Conservation (phyloP, 2,113 vertebrate genomes). For the Philantomba maxwellii region DNA sequence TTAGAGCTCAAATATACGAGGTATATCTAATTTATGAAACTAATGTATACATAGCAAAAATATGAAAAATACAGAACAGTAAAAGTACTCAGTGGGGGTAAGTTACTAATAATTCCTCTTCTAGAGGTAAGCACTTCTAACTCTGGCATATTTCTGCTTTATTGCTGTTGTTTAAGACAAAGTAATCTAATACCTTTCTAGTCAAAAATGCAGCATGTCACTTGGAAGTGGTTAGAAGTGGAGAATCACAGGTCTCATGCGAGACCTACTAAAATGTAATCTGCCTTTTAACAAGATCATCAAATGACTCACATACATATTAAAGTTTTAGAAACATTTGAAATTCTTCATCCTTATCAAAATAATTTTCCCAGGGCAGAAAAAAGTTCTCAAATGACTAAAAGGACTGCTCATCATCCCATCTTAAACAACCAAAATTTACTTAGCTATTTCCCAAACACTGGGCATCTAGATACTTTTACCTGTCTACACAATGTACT, state of each 20-base stretch:
- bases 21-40: background rate
- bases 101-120: background rate
- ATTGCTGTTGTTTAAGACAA: constrained; percentile 3
- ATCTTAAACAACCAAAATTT: constrained; percentile 8
- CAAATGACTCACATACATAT: background rate
- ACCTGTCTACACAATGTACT: background rate
- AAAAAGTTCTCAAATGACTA: constrained; percentile 28
- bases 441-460: constrained; percentile 20
- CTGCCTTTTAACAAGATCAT: background rate
- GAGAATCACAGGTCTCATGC: background rate
- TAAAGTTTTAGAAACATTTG: background rate
- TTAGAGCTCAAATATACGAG: background rate
- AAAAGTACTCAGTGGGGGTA: background rate
- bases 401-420: background rate
- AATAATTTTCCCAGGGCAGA: constrained; percentile 16
- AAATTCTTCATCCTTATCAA: background rate
- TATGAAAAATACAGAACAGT: background rate
- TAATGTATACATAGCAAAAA: background rate
- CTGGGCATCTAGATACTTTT: background rate
- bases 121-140: background rate
- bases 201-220: background rate
- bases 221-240: background rate
- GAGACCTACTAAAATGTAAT: background rate
- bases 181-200: background rate
- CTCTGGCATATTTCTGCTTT: background rate